Percentiles rank a stretch among this genome's conserved stretches.
Conservation (phyloP, 2,113 vertebrate genomes). For the Psammodynastes pulverulentus region DNA sequence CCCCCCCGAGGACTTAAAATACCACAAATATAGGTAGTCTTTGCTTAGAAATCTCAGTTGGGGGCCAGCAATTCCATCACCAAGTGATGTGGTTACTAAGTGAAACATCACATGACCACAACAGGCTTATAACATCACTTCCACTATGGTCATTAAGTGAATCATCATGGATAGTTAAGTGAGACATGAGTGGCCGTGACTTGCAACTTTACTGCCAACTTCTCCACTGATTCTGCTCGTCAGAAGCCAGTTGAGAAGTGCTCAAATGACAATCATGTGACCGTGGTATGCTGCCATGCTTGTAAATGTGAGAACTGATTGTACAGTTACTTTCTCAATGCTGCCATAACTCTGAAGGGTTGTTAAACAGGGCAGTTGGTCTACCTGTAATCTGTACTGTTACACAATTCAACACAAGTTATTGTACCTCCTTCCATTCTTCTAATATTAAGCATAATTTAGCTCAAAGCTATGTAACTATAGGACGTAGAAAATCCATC, state of each 20-base stretch:
- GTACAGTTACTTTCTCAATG: not conserved
- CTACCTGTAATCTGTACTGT: not conserved
- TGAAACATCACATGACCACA: not conserved
- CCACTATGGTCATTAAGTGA: not conserved
- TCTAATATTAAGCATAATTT: not conserved
- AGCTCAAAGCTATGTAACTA: not conserved
- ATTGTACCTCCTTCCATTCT: not conserved
- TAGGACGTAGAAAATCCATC: not conserved
- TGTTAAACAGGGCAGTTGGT: not conserved
- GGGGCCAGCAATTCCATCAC: not conserved
- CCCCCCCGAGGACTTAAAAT: not conserved
- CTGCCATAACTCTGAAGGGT: not conserved
- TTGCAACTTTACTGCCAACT: not conserved
- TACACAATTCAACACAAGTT: not conserved
- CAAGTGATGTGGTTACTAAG: not conserved
- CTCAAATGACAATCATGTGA: not conserved
- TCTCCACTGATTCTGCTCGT: not conserved
- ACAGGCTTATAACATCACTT: not conserved
- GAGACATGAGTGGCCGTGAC: not conserved
- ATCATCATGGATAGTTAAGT: not conserved
- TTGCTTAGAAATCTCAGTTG: not conserved
- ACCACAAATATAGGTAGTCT: not conserved
- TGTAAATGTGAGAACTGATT: not conserved
- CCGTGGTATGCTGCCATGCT: not conserved
- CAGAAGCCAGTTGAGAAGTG: not conserved